Evolutionary conservation across 2,113 vertebrate genomes (phyloP), one percentile per base, ranked within the genome.

Genomic region (Engystomops pustulosus): DNA sequence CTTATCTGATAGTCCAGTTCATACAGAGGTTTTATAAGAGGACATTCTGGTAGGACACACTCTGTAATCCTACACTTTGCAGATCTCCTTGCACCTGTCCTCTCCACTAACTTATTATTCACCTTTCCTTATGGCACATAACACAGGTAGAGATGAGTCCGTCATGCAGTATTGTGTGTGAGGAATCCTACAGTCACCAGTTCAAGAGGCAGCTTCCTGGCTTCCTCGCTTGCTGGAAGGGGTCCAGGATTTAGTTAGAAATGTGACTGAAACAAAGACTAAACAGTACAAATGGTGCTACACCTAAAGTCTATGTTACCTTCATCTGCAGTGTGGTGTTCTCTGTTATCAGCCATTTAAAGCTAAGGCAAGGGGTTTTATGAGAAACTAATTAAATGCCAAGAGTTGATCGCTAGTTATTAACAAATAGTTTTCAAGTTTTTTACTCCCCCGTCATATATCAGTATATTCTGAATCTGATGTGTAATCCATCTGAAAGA

Each of bases 61-160:
- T 1, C 45, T 25, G 79, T 6, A 82, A 70, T 32, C 34, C 15
- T 70, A 74, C 62, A 80, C 84, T 76, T 75, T 83, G 18, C 34
- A 45, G 70, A 93, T 91, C 92, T 93, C 90, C 89, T 55, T 92
- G 93, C 89, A 89, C 89, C 88, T 90, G 93, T 91, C 92, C 92
- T 91, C 93, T 90, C 93, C 94, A 90, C 89, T 90, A 87, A 87
- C 87, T n/a, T 88, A 85, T 91, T 85, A 90, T 90, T 93, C 91
- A 88, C 94, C 94, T 80, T 93, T 92, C 85, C 92, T 91, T 90
- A 91, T 92, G 93, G 92, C 87, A 90, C 36, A 84, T 90, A 86
- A 53, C 27, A 80, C 85, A 25, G 83, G 38, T 55, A 49, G 47
- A 6, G 53, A 23, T 9, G 7, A 23, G 53, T 55, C 53, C 53